Evolutionary conservation across 2,113 vertebrate species (phyloP), one percentile per base, ranked within the genome.

Genomic region (Cromileptes altivelis): DNA sequence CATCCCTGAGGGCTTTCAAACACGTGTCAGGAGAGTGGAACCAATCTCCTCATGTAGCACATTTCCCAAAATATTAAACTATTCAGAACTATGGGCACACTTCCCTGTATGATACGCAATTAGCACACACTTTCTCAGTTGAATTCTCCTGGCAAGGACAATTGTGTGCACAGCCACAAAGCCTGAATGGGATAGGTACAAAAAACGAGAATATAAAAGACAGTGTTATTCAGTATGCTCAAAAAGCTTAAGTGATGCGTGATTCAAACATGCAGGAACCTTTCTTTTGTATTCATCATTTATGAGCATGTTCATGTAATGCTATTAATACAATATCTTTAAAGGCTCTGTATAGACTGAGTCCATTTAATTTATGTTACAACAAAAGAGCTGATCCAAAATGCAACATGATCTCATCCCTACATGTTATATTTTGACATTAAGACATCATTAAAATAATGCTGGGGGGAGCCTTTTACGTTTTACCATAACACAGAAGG

Each of bases 1-100:
- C 64, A 5, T 75, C 83, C 87, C 74, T 12, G 49, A 75, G 83
- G 78, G 78, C 70, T 69, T 80, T 37, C 10, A 0, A 45, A 79
- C 72, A 68, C 3, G 3, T 4, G n/a, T 75, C 69, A 10, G 42
- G 42, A 45, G 11, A 45, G 50, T 52, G 18, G 21, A 7, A 14
- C 42, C 37, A 64, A 23, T 60, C 42, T 33, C 49, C 27, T 61
- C 19, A 3, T n/a, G 2, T n/a, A 33, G 40, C 1, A 10, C 21
- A 21, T 30, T 30, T 47, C 3, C 18, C 2, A 60, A 60, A 30
- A 21, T 21, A 11, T 47, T 17, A 73, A 50, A n/a, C 71, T 49
- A 23, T 10, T 61, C 42, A 6, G 18, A 49, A 18, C 15, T 47
- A 21, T 14, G 11, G 15, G 21, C 6, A n/a, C 25, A 30, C 23